Percentiles rank a stretch among this genome's conserved stretches.
Evolutionary conservation across 92 coral and sea anemone species (phyloP).

Genomic region (Epizoanthus rinbou): DNA sequence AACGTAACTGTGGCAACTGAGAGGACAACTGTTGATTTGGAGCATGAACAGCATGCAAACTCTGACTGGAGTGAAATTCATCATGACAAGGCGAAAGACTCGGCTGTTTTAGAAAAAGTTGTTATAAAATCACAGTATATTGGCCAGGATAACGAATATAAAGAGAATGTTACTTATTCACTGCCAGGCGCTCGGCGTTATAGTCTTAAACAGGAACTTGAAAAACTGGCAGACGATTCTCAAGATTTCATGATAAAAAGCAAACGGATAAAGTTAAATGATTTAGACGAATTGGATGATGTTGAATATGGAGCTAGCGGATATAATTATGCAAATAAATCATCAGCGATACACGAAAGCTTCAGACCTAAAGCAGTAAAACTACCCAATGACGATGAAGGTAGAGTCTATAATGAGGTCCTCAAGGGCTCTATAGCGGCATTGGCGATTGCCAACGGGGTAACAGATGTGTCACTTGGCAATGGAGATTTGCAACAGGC

Average conservation of each 20-base stretch:
- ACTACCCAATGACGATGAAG: not conserved
- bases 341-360: too few relatives aligned
- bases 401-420: conserved; percentile 3
- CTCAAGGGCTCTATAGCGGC: conserved; percentile 32
- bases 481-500: not conserved
- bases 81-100: not conserved
- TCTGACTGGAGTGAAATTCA: not conserved
- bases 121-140: conserved; percentile 23
- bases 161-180: not conserved
- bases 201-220: not conserved
- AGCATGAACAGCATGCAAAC: not conserved
- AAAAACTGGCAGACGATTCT: not conserved
- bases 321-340: not conserved
- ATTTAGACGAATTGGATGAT: conserved; percentile 5
- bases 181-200: not conserved
- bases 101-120: conserved; percentile 5
- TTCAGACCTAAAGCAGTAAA: not conserved
- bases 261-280: not conserved
- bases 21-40: not conserved
- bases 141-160: conserved; percentile 16
- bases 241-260: not conserved
- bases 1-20: not conserved
- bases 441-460: conserved; percentile 22
- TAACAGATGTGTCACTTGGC: not conserved
- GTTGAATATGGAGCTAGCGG: conserved; percentile 6